Evolutionary conservation across 2,888 invertebrate genomes (phyloP).

Genomic region (Hololepta plana): DNA sequence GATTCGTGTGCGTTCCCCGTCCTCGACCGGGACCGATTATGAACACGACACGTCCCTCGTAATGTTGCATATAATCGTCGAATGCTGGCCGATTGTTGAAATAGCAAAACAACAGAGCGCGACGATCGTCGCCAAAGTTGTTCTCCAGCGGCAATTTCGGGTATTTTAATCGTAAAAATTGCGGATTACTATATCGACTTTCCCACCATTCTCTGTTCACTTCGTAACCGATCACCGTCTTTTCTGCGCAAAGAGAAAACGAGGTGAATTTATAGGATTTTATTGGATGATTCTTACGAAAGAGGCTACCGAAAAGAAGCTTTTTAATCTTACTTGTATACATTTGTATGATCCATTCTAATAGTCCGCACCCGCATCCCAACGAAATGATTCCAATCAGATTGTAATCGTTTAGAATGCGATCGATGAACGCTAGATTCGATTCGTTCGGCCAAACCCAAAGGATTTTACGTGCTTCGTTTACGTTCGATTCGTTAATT

Average conservation of each 20-base stretch:
- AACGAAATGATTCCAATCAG: conserved; percentile 42
- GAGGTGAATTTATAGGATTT: not conserved
- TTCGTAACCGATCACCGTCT: conserved; percentile 51
- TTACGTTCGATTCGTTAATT: conserved; percentile 32
- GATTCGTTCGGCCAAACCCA: conserved; percentile 59
- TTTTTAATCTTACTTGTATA: conserved; percentile 36
- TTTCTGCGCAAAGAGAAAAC: too few relatives aligned
- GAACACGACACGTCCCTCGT: conserved; percentile 44
- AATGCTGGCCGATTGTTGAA: conserved; percentile 60
- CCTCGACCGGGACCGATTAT: conserved; percentile 54
- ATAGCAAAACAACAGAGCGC: conserved; percentile 61
- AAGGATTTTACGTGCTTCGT: conserved; percentile 28
- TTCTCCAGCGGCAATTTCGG: conserved; percentile 27
- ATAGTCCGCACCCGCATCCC: conserved; percentile 65
- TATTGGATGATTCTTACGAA: conserved; percentile 1
- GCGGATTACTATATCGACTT: conserved; percentile 53
- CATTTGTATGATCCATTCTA: conserved; percentile 59
- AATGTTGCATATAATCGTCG: conserved; percentile 42
- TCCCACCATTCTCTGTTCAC: conserved; percentile 68
- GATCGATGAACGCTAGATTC: conserved; percentile 40
- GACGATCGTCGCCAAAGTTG: conserved; percentile 18
- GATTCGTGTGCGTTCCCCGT: conserved; percentile 48
- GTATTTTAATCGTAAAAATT: conserved; percentile 47
- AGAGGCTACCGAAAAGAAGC: too few relatives aligned
- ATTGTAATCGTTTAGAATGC: conserved; percentile 25